A percentile compares a stretch with the other conserved stretches of the same genome.
phyloP scores from a whole-genome alignment of 2,113 vertebrate species.

The Eupsittula cactorum region DNA sequence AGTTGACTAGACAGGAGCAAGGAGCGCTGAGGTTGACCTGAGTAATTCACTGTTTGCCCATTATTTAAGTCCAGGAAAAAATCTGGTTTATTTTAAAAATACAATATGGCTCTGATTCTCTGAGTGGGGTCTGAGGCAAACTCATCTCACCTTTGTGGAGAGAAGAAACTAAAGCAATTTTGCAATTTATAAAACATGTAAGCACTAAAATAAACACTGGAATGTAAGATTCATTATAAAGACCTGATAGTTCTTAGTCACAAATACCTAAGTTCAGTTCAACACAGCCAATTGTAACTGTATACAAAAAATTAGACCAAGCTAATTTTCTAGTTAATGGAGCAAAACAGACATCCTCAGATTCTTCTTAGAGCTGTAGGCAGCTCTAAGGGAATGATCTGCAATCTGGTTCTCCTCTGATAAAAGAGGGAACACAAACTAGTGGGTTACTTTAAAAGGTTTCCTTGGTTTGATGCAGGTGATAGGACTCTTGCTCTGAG shows the following conservation, averaged over 20 bases:
- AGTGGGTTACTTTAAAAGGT: not conserved
- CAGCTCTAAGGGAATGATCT: not conserved
- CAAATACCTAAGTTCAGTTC: not conserved
- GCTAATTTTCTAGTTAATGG: not conserved
- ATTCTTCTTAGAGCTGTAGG: not conserved
- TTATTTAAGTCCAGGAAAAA: not conserved
- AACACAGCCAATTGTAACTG: not conserved
- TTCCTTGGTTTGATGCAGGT: not conserved
- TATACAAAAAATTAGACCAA: not conserved
- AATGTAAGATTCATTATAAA: not conserved
- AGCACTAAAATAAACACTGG: not conserved
- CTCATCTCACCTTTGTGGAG: not conserved
- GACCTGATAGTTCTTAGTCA: not conserved
- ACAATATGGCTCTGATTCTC: not conserved
- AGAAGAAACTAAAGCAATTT: not conserved
- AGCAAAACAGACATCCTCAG: not conserved
- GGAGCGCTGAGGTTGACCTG: not conserved
- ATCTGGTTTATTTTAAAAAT: not conserved
- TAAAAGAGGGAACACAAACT: not conserved
- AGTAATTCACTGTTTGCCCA: not conserved
- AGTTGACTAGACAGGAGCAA: not conserved
- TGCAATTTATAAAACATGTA: not conserved
- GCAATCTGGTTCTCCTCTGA: not conserved
- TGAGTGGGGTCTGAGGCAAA: not conserved
- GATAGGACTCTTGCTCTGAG: not conserved